A percentile compares a stretch with the other conserved stretches of the same genome.
phyloP scores from a whole-genome alignment of 2,113 vertebrate species.

The Aramus guarauna region DNA sequence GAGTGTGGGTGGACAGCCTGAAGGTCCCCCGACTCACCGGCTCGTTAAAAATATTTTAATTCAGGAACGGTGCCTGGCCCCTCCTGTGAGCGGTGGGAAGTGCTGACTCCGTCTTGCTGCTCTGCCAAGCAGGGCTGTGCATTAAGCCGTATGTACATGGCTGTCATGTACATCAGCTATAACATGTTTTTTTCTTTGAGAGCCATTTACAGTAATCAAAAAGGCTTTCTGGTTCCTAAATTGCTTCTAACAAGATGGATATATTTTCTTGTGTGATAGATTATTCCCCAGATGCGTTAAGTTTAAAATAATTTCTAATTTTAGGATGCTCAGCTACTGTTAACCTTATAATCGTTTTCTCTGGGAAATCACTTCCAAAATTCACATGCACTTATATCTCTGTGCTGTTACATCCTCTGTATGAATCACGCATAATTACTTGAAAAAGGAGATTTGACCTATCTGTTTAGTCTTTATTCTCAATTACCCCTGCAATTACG shows the following conservation, averaged over 20 bases:
- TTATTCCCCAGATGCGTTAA: not conserved
- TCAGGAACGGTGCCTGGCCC: not conserved
- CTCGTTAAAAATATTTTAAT: not conserved
- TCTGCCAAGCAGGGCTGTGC: not conserved
- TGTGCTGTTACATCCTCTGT: not conserved
- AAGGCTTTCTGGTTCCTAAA: not conserved
- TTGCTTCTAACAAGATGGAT: not conserved
- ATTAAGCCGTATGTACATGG: accelerated
- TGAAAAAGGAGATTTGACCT: not conserved
- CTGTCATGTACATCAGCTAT: not conserved
- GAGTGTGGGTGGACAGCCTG: not conserved
- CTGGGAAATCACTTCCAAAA: not conserved
- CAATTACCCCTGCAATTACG: not conserved
- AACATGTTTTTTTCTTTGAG: not conserved
- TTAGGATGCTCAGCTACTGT: not conserved
- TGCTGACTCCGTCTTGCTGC: not conserved
- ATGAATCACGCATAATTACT: not conserved
- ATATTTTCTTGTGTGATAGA: not conserved
- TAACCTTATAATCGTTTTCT: not conserved
- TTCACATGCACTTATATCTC: not conserved
- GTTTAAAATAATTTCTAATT: conserved; percentile 13
- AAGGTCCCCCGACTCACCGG: not conserved
- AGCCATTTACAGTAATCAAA: not conserved
- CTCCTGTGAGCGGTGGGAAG: not conserved
- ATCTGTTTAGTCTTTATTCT: not conserved